Percentiles rank a stretch among this genome's conserved stretches.
These are phyloP conservation scores for Pseudopleuronectes americanus DNA, from an alignment of 2,797 vertebrate genomes.

Conservation along the genomic window DNA sequence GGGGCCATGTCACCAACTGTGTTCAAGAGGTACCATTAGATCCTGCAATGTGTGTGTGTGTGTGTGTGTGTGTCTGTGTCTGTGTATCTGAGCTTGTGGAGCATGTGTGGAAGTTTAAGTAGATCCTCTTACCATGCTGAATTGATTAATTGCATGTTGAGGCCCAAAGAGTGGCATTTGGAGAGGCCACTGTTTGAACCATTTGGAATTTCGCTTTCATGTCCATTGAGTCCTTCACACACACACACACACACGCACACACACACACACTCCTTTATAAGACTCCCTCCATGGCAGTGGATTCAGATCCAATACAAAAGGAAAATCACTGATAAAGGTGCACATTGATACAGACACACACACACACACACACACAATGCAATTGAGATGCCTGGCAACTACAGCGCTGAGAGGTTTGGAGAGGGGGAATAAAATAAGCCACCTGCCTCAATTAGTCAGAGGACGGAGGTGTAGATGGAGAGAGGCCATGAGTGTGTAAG, in stretches of 20 bases:
- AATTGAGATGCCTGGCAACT: constrained; percentile 68
- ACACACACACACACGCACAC: constrained; percentile 15
- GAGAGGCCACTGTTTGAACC: constrained; percentile 66
- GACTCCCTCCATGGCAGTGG: constrained; percentile 20
- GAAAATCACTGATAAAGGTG: constrained; percentile 13
- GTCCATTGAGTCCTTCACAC: constrained; percentile 41
- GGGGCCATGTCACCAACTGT: constrained; percentile 34
- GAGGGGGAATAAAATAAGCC: constrained; percentile 73
- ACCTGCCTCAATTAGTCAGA: constrained; percentile 77
- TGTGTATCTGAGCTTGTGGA: background rate
- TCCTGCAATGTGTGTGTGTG: constrained; percentile 14
- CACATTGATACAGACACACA: constrained; percentile 9
- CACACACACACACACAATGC: constrained; percentile 26
- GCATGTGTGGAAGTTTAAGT: constrained; percentile 59
- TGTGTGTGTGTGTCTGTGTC: constrained; percentile 26
- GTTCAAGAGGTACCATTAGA: constrained; percentile 32
- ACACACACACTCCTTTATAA: constrained; percentile 34
- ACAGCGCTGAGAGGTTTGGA: constrained; percentile 59
- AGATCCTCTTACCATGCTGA: constrained; percentile 71
- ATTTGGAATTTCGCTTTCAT: constrained; percentile 76
- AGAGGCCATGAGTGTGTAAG: constrained; percentile 51
- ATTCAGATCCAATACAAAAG: constrained; percentile 38
- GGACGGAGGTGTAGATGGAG: constrained; percentile 55
- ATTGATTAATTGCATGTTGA: constrained; percentile 83
- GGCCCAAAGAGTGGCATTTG: constrained; percentile 64